A percentile compares a stretch with the other conserved stretches of the same genome.
Conservation (phyloP, 35 echinoderm and acorn worm genomes). For the Patiria miniata region DNA sequence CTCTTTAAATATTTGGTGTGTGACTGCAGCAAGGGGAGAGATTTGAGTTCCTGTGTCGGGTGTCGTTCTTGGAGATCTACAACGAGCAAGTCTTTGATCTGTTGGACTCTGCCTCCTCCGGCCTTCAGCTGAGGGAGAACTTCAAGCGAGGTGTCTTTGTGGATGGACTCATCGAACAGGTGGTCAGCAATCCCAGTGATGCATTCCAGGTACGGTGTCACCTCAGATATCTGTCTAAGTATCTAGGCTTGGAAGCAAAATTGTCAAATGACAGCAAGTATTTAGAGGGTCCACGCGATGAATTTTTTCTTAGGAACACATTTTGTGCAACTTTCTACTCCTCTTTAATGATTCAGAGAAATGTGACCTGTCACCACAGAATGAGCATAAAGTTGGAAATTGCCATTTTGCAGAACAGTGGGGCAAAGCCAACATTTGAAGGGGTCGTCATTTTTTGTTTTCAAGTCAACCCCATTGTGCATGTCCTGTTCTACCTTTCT, state of each 20-base stretch:
- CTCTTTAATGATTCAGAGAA: too few relatives aligned
- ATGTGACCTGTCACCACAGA: too few relatives aligned
- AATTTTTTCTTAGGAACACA: too few relatives aligned
- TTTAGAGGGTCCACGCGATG: neutral
- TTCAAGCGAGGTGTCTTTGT: slow-evolving; percentile 96
- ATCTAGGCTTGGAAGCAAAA: too few relatives aligned
- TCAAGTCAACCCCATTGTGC: too few relatives aligned
- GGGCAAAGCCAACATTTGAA: too few relatives aligned
- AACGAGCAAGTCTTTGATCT: slow-evolving; percentile 91
- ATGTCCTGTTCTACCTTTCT: too few relatives aligned
- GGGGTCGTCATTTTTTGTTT: too few relatives aligned
- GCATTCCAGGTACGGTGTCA: slow-evolving; percentile 64
- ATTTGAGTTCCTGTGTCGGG: slow-evolving; percentile 80
- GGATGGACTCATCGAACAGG: slow-evolving; percentile 82
- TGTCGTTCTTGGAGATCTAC: slow-evolving; percentile 97
- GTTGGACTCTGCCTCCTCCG: slow-evolving; percentile 73
- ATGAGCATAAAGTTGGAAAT: too few relatives aligned
- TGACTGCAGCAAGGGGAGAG: slow-evolving; percentile 77
- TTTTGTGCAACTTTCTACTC: too few relatives aligned
- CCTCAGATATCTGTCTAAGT: too few relatives aligned
- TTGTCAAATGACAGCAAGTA: neutral
- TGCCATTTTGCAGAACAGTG: too few relatives aligned
- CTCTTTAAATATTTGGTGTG: neutral
- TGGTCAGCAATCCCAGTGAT: slow-evolving; percentile 70
- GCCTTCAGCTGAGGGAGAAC: slow-evolving; percentile 89